These are phyloP conservation scores for Pygmarrhopalites habei DNA, from an alignment of 1,140 invertebrate species.

Conservation along the genomic window DNA sequence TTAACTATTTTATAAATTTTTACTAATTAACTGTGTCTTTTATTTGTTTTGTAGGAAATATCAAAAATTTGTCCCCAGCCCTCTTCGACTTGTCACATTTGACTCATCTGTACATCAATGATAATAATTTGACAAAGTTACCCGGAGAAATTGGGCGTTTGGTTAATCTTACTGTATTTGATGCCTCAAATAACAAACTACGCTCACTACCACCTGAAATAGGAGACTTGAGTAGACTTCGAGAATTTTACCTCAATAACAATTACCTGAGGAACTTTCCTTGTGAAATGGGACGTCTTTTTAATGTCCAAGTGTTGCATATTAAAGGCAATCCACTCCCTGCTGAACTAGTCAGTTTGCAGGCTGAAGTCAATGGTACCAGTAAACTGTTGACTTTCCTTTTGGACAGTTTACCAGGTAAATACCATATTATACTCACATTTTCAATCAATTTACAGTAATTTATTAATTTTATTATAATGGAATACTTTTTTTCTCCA, in stretches of 20 bases:
- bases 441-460: too few relatives aligned
- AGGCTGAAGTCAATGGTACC: slow-evolving; percentile 86
- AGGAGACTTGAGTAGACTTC: slow-evolving; percentile 86
- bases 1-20: too few relatives aligned
- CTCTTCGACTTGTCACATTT: slow-evolving; percentile 85
- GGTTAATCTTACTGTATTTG: slow-evolving; percentile 72
- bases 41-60: slow-evolving; percentile 61
- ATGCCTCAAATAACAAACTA: slow-evolving; percentile 90
- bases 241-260: slow-evolving; percentile 87
- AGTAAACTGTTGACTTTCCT: slow-evolving; percentile 88
- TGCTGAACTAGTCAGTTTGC: slow-evolving; percentile 83
- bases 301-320: slow-evolving; percentile 84
- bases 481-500: too few relatives aligned
- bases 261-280: slow-evolving; percentile 88
- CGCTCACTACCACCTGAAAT: slow-evolving; percentile 87
- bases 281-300: slow-evolving; percentile 94
- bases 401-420: slow-evolving; percentile 89
- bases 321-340: slow-evolving; percentile 89
- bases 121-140: slow-evolving; percentile 81
- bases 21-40: too few relatives aligned
- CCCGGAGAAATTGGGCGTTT: slow-evolving; percentile 80
- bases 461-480: too few relatives aligned
- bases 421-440: slow-evolving; percentile 41
- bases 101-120: slow-evolving; percentile 87
- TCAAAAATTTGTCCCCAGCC: slow-evolving; percentile 81